phyloP scores from a whole-genome alignment of 2,888 invertebrate species.

The Ormyrus pomaceus region DNA sequence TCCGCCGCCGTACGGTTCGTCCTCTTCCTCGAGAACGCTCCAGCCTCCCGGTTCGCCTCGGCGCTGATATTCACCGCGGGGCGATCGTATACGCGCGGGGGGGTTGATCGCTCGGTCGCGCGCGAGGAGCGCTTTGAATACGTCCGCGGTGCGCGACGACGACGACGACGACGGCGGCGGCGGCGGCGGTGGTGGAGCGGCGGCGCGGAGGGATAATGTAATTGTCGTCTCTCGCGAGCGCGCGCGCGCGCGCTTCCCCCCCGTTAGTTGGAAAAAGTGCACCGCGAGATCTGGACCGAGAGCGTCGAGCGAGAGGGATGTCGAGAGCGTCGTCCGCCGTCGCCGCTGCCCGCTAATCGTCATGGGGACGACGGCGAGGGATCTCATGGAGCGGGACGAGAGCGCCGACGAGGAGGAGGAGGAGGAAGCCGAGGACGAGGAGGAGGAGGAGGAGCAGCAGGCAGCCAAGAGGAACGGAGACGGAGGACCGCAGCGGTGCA shows the following conservation, averaged over 20 bases:
- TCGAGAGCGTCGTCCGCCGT: neutral
- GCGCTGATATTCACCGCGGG: neutral
- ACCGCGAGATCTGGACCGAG: too few species aligned
- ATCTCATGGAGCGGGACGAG: conserved; percentile 48
- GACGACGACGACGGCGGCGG: neutral
- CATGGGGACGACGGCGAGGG: conserved; percentile 62
- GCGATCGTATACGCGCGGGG: neutral
- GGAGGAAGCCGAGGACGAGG: conserved; percentile 25
- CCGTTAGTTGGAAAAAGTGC: too few species aligned
- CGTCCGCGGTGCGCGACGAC: neutral
- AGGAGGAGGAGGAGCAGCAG: neutral
- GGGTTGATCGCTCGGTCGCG: neutral
- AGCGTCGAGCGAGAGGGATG: neutral
- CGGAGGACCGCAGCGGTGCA: conserved; percentile 75
- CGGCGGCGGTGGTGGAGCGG: neutral
- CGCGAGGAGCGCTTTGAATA: neutral
- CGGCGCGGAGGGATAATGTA: conserved; percentile 28
- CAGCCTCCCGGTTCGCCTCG: neutral
- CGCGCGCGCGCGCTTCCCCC: neutral
- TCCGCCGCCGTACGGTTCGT: conserved; percentile 14
- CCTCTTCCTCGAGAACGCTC: neutral
- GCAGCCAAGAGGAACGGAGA: conserved; percentile 16
- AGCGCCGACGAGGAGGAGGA: conserved; percentile 57
- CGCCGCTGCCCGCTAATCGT: conserved; percentile 4
- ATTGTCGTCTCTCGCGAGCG: conserved; percentile 13